Evolutionary conservation across 2,888 invertebrate genomes (phyloP), one percentile per base, ranked within the genome.

Genomic region (Amiota communis): DNA sequence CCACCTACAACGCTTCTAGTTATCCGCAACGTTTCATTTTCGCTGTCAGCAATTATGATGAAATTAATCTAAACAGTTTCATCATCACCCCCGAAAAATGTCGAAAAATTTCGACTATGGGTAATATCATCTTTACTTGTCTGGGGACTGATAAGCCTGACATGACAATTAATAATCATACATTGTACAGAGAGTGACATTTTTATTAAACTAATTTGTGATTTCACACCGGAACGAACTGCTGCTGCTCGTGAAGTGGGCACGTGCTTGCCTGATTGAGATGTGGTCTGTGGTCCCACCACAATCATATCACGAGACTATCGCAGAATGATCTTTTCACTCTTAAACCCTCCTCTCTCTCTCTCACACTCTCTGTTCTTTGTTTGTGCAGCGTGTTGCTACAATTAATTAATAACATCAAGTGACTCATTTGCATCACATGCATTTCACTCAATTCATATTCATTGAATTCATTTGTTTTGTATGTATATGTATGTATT

Each of bases 201-300:
- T 84, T 72, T 84, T 84, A 82, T 82, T 82, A 82, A 81, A 77
- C 77, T 57, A 63, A 59, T 36, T 76, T 76, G 77, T 74, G 72
- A 81, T 68, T 72, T 61, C 53, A 63, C 68, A 68, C 69, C 76
- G 78, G 74, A 82, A 77, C 72, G 74, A 73, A 59, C 23, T 15
- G 59, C 20, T 15, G 59, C 20, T 59, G 23, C 12, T 12, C 53
- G 59, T 17, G 59, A 15, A 51, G 10, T 11, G 59, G 17, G 8
- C 59, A 10, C 59, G 20, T 17, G 20, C 59, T 15, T 15, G 59
- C 8, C n/a, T 11, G 8, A 17, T 59, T 59, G 59, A 15, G 20
- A 20, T 4, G n/a, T n/a, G n/a, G n/a, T n/a, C n/a, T n/a, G n/a
- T n/a, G 17, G 12, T n/a, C 1, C n/a, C 36, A 36, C 36, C 23